These are phyloP conservation scores for Anneissia japonica DNA, from an alignment of 35 echinoderm and acorn worm genomes.

Conservation along the genomic window DNA sequence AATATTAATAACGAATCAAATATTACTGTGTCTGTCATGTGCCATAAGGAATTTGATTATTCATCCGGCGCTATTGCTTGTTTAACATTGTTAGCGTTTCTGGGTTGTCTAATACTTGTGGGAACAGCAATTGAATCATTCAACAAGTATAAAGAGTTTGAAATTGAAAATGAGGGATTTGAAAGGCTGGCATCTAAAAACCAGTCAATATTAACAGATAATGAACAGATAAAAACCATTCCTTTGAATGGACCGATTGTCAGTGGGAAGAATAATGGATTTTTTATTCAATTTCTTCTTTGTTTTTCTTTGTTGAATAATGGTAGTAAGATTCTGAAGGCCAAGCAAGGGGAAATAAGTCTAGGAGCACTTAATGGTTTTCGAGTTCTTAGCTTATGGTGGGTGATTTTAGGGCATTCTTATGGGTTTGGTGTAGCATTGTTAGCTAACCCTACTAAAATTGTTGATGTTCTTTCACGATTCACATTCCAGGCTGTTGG, in stretches of 20 bases:
- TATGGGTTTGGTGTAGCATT: not conserved
- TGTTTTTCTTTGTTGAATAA: constrained; percentile 66
- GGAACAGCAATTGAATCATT: too few species aligned
- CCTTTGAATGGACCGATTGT: too few species aligned
- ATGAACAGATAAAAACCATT: too few species aligned
- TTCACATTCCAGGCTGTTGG: not conserved
- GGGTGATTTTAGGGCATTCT: constrained; percentile 79
- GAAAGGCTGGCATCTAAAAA: too few species aligned
- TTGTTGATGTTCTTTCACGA: not conserved
- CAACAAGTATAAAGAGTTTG: too few species aligned
- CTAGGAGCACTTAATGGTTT: constrained; percentile 72
- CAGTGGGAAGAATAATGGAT: too few species aligned
- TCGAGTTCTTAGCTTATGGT: constrained; percentile 81
- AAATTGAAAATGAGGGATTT: too few species aligned
- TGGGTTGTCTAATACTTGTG: not conserved
- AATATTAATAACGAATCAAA: too few species aligned
- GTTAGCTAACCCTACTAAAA: not conserved
- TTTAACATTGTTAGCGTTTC: not conserved
- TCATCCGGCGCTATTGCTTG: not conserved
- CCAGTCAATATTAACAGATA: too few species aligned
- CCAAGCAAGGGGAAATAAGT: constrained; percentile 40
- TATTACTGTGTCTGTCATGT: too few species aligned
- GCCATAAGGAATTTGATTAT: not conserved
- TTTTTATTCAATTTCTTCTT: not conserved
- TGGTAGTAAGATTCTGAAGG: constrained; percentile 40